Conservation (phyloP, 2,797 vertebrate genomes). For the Sciurus vulgaris region DNA sequence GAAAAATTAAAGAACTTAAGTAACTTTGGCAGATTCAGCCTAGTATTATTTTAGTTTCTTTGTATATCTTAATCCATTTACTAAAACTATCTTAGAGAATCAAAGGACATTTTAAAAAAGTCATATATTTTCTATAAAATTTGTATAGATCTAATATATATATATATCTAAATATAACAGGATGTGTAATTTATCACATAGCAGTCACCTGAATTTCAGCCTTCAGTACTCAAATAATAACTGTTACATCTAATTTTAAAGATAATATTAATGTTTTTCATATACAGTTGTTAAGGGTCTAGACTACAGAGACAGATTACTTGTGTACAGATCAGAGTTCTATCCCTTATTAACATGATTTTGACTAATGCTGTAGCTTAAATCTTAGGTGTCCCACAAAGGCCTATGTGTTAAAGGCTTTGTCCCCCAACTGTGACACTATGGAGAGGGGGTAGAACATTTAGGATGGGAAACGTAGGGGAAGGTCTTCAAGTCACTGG, state of each 20-base stretch:
- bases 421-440: too few species aligned
- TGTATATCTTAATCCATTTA: slow-evolving; percentile 1
- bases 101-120: background rate
- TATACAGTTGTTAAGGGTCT: background rate
- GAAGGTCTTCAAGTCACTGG: background rate
- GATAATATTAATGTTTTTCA: background rate
- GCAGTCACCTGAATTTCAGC: background rate
- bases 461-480: background rate
- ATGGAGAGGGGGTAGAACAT: background rate
- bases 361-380: background rate
- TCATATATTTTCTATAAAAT: slow-evolving; percentile 9
- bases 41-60: background rate
- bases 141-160: background rate
- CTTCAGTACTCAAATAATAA: background rate
- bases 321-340: background rate
- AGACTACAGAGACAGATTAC: background rate
- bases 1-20: slow-evolving; percentile 47
- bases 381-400: background rate
- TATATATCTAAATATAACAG: background rate
- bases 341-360: background rate
- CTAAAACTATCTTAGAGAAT: background rate
- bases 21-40: background rate
- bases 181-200: background rate
- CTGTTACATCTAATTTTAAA: background rate
- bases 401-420: background rate